A percentile compares a stretch with the other conserved stretches of the same genome.
Evolutionary conservation across 2,888 invertebrate species (phyloP).

Genomic region (Hydraecia micacea): DNA sequence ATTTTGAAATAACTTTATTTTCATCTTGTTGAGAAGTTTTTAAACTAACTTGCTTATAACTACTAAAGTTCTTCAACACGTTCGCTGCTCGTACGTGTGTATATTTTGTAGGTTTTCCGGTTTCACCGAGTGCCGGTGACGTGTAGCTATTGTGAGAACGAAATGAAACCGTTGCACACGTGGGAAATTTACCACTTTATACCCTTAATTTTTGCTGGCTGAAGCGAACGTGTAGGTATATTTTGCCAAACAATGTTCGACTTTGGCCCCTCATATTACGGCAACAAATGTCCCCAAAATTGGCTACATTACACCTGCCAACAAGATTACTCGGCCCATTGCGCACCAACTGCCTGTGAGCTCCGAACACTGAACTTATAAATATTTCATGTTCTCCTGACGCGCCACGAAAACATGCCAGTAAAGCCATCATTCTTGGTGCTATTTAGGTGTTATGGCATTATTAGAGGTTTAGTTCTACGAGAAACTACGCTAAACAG

Average conservation of each 20-base stretch:
- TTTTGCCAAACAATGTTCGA: constrained; percentile 12
- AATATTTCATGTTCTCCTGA: constrained; percentile 57
- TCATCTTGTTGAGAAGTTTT: constrained; percentile 5
- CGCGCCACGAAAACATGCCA: constrained; percentile 27
- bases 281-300: constrained; percentile 29
- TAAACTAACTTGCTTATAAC: constrained; percentile 11
- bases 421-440: constrained; percentile 31
- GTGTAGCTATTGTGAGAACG: constrained; percentile 2
- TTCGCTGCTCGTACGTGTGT: constrained; percentile 1
- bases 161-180: constrained; percentile 28
- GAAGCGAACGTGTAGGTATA: not conserved
- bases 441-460: constrained; percentile 31
- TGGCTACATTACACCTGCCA: constrained; percentile 41
- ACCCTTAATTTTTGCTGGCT: constrained; percentile 28
- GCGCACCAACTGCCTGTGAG: constrained; percentile 31
- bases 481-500: not conserved
- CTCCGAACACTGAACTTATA: constrained; percentile 57
- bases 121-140: constrained; percentile 4
- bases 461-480: constrained; percentile 38
- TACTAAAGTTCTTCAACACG: constrained; percentile 6
- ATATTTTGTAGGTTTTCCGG: constrained; percentile 6
- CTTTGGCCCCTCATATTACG: constrained; percentile 12
- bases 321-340: constrained; percentile 44
- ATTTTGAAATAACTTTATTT: constrained; percentile 11
- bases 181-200: constrained; percentile 9